phyloP scores from a whole-genome alignment of 2,888 invertebrate species.

The Hermaeophaga mercurialis region DNA sequence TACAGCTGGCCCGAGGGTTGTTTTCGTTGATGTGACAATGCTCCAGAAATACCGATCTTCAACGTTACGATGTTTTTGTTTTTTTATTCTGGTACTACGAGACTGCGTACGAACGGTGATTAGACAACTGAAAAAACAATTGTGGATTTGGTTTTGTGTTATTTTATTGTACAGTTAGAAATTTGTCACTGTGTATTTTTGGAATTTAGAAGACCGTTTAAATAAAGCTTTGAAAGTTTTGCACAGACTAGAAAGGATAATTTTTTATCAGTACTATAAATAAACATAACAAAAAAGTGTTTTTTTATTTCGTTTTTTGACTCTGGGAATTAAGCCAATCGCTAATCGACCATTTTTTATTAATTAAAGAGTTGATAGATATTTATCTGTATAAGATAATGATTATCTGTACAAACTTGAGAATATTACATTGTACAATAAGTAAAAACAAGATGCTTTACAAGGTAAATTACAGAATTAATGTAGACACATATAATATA shows the following conservation, averaged over 20 bases:
- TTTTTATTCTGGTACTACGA: slow-evolving; percentile 8
- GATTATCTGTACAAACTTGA: no score
- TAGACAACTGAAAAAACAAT: slow-evolving; percentile 13
- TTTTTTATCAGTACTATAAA: no score
- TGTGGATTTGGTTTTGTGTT: not conserved
- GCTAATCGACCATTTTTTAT: no score
- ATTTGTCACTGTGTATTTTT: slow-evolving; percentile 3
- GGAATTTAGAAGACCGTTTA: not conserved
- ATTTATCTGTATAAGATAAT: no score
- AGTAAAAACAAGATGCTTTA: no score
- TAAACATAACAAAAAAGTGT: no score
- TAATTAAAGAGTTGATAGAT: no score
- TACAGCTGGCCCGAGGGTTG: slow-evolving; percentile 29
- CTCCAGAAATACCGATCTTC: slow-evolving; percentile 27
- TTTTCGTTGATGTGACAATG: slow-evolving; percentile 31
- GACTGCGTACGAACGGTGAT: slow-evolving; percentile 4
- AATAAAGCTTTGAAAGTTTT: not conserved
- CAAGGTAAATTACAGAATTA: no score
- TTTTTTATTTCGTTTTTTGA: no score
- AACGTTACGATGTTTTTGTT: slow-evolving; percentile 26
- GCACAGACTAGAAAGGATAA: not conserved
- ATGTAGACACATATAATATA: no score
- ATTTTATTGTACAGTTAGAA: slow-evolving; percentile 1
- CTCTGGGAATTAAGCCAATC: no score
- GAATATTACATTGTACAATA: no score